phyloP scores from a whole-genome alignment of 2,113 vertebrate genomes.

The Stictonetta naevosa region DNA sequence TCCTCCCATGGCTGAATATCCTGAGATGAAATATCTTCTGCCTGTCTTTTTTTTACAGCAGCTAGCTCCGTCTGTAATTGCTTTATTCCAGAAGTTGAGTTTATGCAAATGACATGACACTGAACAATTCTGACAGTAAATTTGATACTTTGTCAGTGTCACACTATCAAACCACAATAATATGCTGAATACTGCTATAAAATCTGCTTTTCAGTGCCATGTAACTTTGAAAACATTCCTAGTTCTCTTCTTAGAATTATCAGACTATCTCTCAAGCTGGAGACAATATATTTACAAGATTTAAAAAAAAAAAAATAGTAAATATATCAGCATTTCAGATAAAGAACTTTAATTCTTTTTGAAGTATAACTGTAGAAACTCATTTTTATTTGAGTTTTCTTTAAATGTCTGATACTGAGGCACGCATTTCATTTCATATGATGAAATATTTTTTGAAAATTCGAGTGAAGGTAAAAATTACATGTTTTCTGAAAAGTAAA shows the following conservation, averaged over 20 bases:
- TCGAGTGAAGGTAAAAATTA: neutral
- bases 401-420: neutral
- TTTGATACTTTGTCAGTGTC: neutral
- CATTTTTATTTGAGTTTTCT: neutral
- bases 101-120: neutral
- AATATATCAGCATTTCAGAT: neutral
- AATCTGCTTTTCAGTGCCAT: neutral
- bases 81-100: neutral
- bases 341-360: neutral
- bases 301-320: neutral
- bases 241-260: neutral
- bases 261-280: neutral
- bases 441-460: neutral
- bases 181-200: neutral
- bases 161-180: neutral
- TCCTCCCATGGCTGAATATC: neutral
- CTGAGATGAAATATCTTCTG: neutral
- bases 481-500: neutral
- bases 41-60: neutral
- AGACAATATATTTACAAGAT: neutral
- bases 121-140: neutral
- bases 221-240: neutral
- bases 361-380: neutral
- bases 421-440: neutral
- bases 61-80: neutral